phyloP scores from a whole-genome alignment of 2,888 invertebrate species.

The Cremastinae sp. region DNA sequence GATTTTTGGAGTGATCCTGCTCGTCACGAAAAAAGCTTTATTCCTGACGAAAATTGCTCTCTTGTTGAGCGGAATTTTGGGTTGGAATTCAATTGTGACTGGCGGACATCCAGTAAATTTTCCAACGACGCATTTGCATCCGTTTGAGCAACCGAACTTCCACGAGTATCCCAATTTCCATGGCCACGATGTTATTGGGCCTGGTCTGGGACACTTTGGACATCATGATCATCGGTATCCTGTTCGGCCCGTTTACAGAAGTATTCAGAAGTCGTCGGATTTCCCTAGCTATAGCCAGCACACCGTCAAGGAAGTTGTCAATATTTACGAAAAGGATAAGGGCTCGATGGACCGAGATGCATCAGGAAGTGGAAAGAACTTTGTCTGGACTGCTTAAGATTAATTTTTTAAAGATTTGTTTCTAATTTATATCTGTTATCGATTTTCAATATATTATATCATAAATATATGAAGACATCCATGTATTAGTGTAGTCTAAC shows the following conservation, averaged over 20 bases:
- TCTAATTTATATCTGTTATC: not conserved
- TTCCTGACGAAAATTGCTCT: conserved; percentile 88
- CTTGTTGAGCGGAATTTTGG: conserved; percentile 86
- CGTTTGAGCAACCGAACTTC: conserved; percentile 57
- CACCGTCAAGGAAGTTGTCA: conserved; percentile 75
- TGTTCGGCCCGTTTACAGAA: conserved; percentile 66
- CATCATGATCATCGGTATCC: conserved; percentile 66
- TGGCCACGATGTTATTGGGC: conserved; percentile 46
- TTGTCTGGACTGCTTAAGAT: conserved; percentile 71
- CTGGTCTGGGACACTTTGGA: conserved; percentile 49
- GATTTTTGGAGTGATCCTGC: conserved; percentile 85
- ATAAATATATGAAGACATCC: too few species aligned
- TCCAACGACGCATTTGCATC: conserved; percentile 47
- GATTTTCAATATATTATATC: too few species aligned
- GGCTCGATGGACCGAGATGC: conserved; percentile 60
- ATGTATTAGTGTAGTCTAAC: too few species aligned
- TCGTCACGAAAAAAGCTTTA: conserved; percentile 89
- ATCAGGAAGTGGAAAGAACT: conserved; percentile 69
- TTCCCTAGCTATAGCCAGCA: conserved; percentile 69
- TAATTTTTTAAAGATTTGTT: too few species aligned
- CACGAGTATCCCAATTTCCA: conserved; percentile 61
- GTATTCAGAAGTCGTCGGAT: conserved; percentile 46
- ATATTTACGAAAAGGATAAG: conserved; percentile 74
- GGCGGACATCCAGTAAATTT: conserved; percentile 53
- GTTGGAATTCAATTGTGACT: conserved; percentile 80